Percentiles rank a stretch among this genome's conserved stretches.
These are phyloP conservation scores for Microtus pennsylvanicus DNA, from an alignment of 2,113 vertebrate genomes.

Conservation along the genomic window DNA sequence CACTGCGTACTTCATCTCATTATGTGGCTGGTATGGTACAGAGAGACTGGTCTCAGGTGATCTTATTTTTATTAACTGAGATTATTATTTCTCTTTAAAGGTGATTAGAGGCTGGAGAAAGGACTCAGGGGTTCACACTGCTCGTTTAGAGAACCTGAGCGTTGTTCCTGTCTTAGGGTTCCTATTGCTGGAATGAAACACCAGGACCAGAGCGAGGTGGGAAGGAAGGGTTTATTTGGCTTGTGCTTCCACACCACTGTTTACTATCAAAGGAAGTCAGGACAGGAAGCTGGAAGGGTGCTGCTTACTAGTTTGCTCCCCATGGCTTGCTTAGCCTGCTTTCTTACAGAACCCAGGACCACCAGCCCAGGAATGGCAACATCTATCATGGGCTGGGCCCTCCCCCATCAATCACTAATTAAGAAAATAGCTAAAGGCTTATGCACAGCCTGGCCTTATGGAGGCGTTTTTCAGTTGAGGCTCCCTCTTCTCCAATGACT, in stretches of 20 bases:
- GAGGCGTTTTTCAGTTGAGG: neutral
- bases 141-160: neutral
- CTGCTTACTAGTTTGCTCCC: neutral
- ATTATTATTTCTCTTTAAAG: neutral
- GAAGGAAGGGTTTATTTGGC: neutral
- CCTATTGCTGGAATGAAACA: neutral
- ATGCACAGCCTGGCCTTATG: neutral
- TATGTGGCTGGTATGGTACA: accelerated
- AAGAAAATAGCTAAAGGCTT: neutral
- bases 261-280: neutral
- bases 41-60: neutral
- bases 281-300: neutral
- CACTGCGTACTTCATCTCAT: too few species aligned
- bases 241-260: neutral
- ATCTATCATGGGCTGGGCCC: neutral
- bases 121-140: neutral
- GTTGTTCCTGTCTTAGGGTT: neutral
- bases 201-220: neutral
- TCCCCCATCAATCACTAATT: neutral
- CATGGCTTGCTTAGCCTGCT: neutral
- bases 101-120: neutral
- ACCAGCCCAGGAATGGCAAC: neutral
- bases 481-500: neutral
- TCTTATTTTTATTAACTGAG: neutral
- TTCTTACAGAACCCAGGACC: neutral